A percentile compares a stretch with the other conserved stretches of the same genome.
Conservation (phyloP, 2,797 vertebrate species). For the Eulemur coronatus region DNA sequence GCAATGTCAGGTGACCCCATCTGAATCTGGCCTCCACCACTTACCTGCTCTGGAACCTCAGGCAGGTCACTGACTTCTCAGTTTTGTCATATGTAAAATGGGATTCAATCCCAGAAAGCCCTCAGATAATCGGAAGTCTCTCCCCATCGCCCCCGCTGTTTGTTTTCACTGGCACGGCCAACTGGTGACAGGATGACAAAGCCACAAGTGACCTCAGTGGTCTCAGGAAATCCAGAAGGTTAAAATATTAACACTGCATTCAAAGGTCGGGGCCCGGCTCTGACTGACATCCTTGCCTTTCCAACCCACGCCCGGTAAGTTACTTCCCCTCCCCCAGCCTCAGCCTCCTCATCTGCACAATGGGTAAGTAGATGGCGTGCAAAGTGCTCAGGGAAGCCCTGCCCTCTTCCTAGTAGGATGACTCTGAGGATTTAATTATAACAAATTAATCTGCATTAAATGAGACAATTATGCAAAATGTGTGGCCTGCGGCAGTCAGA, state of each 20-base stretch:
- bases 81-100: not conserved
- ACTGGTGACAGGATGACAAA: not conserved
- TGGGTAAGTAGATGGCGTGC: not conserved
- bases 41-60: not conserved
- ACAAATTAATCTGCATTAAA: not conserved
- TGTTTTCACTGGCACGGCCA: not conserved
- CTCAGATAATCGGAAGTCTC: not conserved
- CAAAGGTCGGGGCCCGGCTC: not conserved
- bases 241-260: not conserved
- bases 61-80: not conserved
- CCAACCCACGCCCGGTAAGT: not conserved
- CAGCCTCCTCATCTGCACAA: not conserved
- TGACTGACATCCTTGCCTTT: not conserved
- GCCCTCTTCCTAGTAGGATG: not conserved
- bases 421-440: not conserved
- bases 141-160: rapidly evolving
- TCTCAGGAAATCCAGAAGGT: not conserved
- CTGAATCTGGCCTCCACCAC: not conserved
- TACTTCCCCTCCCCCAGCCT: not conserved
- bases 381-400: not conserved
- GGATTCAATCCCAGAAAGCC: not conserved
- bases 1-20: rapidly evolving
- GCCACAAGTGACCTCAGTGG: not conserved
- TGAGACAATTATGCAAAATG: not conserved
- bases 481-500: not conserved